A percentile compares a stretch with the other conserved stretches of the same genome.
Evolutionary conservation across 2,113 vertebrate species (phyloP).

Genomic region (Psilopsiagon aymara): DNA sequence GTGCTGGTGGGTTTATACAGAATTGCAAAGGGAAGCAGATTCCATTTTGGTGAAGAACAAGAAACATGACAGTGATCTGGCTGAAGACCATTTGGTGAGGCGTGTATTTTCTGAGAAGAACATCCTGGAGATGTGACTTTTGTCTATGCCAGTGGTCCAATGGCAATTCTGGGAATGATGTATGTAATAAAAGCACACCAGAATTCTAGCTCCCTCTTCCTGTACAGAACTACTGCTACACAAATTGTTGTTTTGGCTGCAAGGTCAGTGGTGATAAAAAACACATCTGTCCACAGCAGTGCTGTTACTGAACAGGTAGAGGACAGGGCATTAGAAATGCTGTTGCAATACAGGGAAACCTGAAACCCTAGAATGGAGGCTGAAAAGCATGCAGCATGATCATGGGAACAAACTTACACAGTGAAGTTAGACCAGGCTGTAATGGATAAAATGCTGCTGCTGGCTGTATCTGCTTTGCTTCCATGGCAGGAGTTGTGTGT

Average conservation of each 20-base stretch:
- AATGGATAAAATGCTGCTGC: background rate
- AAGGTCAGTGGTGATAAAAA: background rate
- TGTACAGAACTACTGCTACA: background rate
- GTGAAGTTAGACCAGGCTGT: background rate
- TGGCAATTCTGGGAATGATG: background rate
- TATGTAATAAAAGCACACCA: background rate
- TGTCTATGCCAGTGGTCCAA: background rate
- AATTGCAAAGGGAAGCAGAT: background rate
- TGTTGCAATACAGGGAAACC: background rate
- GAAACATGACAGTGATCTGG: background rate
- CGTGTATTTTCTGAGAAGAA: background rate
- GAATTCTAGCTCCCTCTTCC: background rate
- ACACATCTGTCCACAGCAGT: background rate
- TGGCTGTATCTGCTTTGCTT: background rate
- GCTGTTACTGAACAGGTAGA: background rate
- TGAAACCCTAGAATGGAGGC: background rate
- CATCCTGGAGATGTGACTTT: fast-evolving
- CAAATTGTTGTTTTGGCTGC: background rate
- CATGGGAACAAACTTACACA: background rate
- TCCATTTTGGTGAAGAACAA: background rate
- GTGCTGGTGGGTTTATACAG: background rate
- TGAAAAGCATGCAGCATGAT: background rate
- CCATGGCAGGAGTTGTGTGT: background rate
- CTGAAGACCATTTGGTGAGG: background rate
- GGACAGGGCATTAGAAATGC: background rate